These are phyloP conservation scores for Excalfactoria chinensis DNA, from an alignment of 2,113 vertebrate species.

Conservation along the genomic window DNA sequence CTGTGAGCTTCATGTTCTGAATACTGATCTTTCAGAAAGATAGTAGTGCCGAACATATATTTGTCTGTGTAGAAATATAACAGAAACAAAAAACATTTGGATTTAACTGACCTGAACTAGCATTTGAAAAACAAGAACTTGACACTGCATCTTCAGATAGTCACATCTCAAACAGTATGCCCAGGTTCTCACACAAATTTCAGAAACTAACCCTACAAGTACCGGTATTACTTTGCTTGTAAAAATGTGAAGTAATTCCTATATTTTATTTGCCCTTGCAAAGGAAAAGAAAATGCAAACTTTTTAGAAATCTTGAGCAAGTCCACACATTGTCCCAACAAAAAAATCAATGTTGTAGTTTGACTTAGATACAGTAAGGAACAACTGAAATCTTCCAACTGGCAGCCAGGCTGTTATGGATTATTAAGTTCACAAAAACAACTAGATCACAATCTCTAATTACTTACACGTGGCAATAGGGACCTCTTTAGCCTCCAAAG, in stretches of 20 bases:
- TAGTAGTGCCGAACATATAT: neutral
- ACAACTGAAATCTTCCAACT: neutral
- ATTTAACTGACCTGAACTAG: neutral
- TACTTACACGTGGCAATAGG: constrained; percentile 21
- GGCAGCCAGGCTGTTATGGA: constrained; percentile 11
- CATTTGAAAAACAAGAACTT: neutral
- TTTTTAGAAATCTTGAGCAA: neutral
- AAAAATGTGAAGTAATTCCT: neutral
- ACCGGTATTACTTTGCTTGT: neutral
- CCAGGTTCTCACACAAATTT: neutral
- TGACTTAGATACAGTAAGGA: constrained; percentile 21
- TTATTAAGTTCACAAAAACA: constrained; percentile 47
- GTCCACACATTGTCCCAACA: neutral
- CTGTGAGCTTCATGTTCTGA: neutral
- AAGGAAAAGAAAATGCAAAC: neutral
- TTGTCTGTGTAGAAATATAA: neutral
- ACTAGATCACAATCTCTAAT: constrained; percentile 48
- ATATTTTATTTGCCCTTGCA: neutral
- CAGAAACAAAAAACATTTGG: neutral
- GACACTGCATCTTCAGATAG: neutral
- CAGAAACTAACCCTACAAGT: neutral
- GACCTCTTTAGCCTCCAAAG: constrained; percentile 8
- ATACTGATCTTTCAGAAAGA: neutral
- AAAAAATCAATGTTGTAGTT: neutral
- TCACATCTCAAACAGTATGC: neutral